Conservation (phyloP, 2,113 vertebrate species). For the Murina feae region DNA sequence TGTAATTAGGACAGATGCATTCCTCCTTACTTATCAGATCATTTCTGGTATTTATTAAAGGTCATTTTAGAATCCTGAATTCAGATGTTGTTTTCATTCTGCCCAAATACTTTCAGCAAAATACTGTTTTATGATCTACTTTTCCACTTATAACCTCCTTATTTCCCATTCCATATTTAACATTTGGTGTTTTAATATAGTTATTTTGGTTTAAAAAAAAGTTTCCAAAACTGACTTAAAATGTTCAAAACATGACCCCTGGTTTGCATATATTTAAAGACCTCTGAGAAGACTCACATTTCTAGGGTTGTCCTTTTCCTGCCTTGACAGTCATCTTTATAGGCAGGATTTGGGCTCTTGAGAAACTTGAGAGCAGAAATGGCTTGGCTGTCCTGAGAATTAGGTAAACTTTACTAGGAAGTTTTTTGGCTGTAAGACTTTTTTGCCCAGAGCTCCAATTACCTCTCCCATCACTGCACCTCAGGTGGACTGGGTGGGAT, state of each 20-base stretch:
- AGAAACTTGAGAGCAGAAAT: background rate
- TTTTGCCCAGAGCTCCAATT: conserved; percentile 46
- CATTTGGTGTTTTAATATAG: background rate
- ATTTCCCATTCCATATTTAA: background rate
- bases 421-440: background rate
- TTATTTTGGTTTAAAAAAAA: background rate
- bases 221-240: background rate
- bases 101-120: background rate
- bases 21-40: background rate
- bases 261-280: background rate
- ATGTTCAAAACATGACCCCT: background rate
- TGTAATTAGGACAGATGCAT: background rate
- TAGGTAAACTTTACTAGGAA: background rate
- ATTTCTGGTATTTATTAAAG: conserved; percentile 39
- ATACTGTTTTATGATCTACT: background rate
- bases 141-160: background rate
- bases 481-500: conserved; percentile 58
- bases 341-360: background rate
- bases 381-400: background rate
- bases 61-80: conserved; percentile 32
- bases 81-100: background rate
- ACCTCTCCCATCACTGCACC: conserved; percentile 22
- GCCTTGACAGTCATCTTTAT: background rate
- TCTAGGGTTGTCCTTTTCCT: background rate
- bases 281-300: background rate